Base-by-base conservation (phyloP, 2,113 vertebrate genomes). In the Psittacus erithacus region DNA sequence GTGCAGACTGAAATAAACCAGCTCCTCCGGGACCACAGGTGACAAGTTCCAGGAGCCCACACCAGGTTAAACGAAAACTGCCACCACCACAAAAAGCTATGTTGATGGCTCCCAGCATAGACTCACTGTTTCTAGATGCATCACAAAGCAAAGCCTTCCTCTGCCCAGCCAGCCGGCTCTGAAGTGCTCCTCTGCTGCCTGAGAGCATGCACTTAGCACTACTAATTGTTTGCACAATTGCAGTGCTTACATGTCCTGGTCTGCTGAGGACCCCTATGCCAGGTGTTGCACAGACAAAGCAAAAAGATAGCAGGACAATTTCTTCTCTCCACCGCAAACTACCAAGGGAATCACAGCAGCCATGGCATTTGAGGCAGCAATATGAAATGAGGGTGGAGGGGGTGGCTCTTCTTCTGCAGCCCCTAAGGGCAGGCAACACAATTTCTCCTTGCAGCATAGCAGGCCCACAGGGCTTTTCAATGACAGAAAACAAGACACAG, bases 121-220 rank as follows among this genome's bases (percentile, higher is more conserved):
- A n/a, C 3, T 46, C 0, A 0, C 7, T 39, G 28, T 43, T 87
- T 53, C 53, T 46, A 43, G 38, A 43, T 17, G 4, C 3, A 35
- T 35, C 19, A 38, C 31, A 77, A 90, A 82, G 65, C 18, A 77
- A 87, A 79, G 33, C 15, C 28, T 67, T 74, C 38, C 11, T 39
- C 50, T 77, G n/a, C 39, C 33, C 50, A 80, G 31, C 13, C 65
- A 91, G 27, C 8, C 6, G 1, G n/a, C 55, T 75, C 60, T 60
- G 52, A 86, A 75, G 11, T 1, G 3, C 18, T 78, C 46, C 22
- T 85, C 67, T 46, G 44, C 46, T 93, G 60, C 35, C 19, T 11
- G 9, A 83, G 46, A 81, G 33, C 9, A 75, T 31, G 43, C 43
- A 81, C 62, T 59, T 52, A 68, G 35, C 4, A 1, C 59, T 39